Conservation (phyloP, 2,888 invertebrate genomes). For the Halictus ligatus region DNA sequence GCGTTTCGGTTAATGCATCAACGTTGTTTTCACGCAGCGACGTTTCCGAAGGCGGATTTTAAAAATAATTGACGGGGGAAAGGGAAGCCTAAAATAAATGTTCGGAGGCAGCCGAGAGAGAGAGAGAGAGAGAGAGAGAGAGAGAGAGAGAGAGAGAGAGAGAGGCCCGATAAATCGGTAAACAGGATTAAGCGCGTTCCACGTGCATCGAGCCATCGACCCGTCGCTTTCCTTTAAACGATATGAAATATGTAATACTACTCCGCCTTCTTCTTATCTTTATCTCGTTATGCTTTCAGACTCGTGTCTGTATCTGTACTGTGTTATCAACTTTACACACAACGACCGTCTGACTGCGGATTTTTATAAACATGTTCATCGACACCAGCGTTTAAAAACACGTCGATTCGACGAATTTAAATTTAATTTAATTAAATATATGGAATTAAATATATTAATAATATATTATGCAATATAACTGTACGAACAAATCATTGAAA, state of each 20-base stretch:
- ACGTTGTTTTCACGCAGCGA: neutral
- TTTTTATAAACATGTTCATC: neutral
- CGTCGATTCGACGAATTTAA: neutral
- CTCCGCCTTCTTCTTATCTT: conserved; percentile 33
- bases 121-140: neutral
- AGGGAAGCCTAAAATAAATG: conserved; percentile 9
- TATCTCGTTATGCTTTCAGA: conserved; percentile 8
- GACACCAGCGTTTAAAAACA: neutral
- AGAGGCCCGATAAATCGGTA: conserved; percentile 46
- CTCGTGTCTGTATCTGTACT: neutral
- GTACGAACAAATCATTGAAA: too few relatives aligned
- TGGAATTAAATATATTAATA: too few relatives aligned
- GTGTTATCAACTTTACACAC: neutral
- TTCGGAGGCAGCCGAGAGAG: neutral
- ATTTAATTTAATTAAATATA: neutral
- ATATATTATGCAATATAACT: too few relatives aligned
- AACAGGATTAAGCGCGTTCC: conserved; percentile 45
- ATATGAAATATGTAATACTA: conserved; percentile 22
- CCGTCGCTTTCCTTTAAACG: conserved; percentile 25
- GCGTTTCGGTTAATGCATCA: neutral
- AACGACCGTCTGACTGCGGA: neutral
- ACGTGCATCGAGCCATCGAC: conserved; percentile 52
- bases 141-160: neutral
- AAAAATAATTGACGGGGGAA: neutral
- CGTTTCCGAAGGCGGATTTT: neutral